Percentiles rank a stretch among this genome's conserved stretches.
phyloP scores from a whole-genome alignment of 1,140 invertebrate genomes.

The Panagrolaimus sp. region DNA sequence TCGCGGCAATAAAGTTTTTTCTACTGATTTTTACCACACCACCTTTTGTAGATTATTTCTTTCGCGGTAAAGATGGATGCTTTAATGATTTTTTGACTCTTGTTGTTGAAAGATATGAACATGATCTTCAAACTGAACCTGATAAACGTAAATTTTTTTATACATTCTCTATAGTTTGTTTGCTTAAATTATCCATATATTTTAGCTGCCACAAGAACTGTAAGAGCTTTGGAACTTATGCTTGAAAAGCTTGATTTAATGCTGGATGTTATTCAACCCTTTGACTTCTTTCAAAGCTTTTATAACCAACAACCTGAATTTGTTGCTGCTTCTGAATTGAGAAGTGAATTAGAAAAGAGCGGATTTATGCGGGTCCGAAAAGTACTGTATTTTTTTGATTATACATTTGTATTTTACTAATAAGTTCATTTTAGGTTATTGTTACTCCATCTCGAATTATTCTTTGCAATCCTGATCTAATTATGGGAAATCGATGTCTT shows the following conservation, averaged over 20 bases:
- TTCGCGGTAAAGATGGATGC: neutral
- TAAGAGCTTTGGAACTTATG: neutral
- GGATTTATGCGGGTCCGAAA: conserved; percentile 4
- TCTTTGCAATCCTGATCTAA: neutral
- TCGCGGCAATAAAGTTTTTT: neutral
- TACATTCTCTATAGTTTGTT: no score
- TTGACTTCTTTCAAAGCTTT: neutral
- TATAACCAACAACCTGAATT: neutral
- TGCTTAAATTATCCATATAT: no score
- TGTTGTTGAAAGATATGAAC: neutral
- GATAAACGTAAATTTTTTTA: no score
- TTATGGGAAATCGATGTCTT: neutral
- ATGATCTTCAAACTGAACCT: neutral
- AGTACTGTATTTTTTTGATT: no score
- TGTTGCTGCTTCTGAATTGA: neutral
- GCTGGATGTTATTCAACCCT: neutral
- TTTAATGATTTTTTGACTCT: neutral
- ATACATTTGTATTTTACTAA: no score
- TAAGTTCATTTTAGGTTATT: no score
- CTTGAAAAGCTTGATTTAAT: neutral
- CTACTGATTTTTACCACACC: no score
- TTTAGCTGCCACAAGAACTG: neutral
- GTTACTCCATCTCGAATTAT: neutral
- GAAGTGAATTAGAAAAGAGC: neutral
- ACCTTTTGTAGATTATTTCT: neutral